phyloP scores from a whole-genome alignment of 2,888 invertebrate genomes.

The Scaptomyza tumidula region DNA sequence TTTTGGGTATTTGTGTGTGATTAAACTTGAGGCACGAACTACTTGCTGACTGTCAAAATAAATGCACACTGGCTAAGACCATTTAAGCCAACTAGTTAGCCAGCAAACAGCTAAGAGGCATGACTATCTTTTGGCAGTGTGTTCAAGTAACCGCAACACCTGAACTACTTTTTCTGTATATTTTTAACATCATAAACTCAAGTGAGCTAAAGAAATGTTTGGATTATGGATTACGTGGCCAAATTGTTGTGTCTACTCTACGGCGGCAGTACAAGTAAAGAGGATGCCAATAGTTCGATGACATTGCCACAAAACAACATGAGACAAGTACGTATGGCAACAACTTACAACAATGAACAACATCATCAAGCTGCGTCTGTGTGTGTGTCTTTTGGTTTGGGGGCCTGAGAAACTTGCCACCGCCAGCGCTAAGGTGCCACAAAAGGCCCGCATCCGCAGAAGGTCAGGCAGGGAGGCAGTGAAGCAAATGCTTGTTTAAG shows the following conservation, averaged over 20 bases:
- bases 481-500: conserved; percentile 57
- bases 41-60: conserved; percentile 30
- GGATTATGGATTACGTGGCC: conserved; percentile 24
- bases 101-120: conserved; percentile 37
- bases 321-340: conserved; percentile 33
- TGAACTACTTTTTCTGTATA: conserved; percentile 11
- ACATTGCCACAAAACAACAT: conserved; percentile 58
- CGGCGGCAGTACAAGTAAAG: conserved; percentile 34
- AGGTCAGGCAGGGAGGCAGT: conserved; percentile 1
- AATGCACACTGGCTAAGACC: conserved; percentile 42
- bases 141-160: conserved; percentile 56
- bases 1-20: conserved; percentile 42
- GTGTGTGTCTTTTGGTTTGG: conserved; percentile 11
- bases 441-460: conserved; percentile 54
- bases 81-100: conserved; percentile 27
- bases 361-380: conserved; percentile 62
- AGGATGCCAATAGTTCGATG: conserved; percentile 69
- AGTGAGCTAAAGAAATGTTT: conserved; percentile 26
- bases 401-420: conserved; percentile 63
- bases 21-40: conserved; percentile 20
- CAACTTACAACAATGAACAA: conserved; percentile 40
- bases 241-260: conserved; percentile 25
- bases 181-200: conserved; percentile 9
- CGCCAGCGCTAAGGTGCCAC: conserved; percentile 53
- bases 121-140: conserved; percentile 59